Evolutionary conservation across 1,140 invertebrate species (phyloP), one percentile per base, ranked within the genome.

Genomic region (Fopius arisanus): DNA sequence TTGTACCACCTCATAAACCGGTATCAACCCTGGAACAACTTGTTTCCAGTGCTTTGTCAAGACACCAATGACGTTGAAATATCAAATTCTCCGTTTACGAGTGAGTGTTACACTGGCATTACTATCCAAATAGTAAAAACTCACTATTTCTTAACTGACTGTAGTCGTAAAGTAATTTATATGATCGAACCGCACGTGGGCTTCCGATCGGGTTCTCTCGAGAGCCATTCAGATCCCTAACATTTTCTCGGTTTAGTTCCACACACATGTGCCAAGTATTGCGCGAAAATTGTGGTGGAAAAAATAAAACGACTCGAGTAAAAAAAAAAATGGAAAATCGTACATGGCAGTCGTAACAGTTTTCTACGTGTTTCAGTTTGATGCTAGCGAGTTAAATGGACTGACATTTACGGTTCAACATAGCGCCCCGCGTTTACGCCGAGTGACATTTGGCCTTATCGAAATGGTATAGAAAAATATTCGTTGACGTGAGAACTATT

Each of bases 321-420:
- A 23, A 59, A 26, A 59, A 28, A 54, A 26, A 59, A 59, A 59
- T 59, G 54, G 26, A 59, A 59, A 59, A 59, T 23, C 54, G 54
- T 28, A 59, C 54, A 59, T 59, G 21, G 23, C 23, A 59, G 54
- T 59, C 54, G 54, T 59, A 59, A 59, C 23, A 59, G 54, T 59
- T 59, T 59, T 59, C 54, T 59, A 28, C 9, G 54, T 28, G 19
- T 59, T 59, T 59, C 54, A 28, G 19, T 59, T 59, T 59, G 54
- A 59, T 59, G 54, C 23, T 59, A 23, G 54, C 5, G 54, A 59
- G 23, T 59, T 59, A 59, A 59, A 59, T 59, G 21, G 23, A 59
- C 54, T 59, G 54, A 59, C 54, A 59, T 59, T 59, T 59, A 59
- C 54, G 23, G 54, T 26, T 23, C 54, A 59, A 59, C 54, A 21